A percentile compares a stretch with the other conserved stretches of the same genome.
These are phyloP conservation scores for Brachypterus glaber DNA, from an alignment of 2,888 invertebrate genomes.

Conservation along the genomic window DNA sequence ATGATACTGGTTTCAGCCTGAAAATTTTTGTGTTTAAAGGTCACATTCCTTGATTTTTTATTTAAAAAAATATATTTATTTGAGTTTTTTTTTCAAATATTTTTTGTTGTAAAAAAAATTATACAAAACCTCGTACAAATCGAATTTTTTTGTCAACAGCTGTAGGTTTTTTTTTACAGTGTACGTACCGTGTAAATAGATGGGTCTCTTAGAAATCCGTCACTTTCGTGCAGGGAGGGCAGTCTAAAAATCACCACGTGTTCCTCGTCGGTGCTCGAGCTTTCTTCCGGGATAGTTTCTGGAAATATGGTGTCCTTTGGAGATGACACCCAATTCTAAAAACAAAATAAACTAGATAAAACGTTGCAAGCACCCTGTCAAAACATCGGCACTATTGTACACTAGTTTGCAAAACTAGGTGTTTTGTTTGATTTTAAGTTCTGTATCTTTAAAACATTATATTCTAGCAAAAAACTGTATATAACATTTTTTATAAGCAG, in stretches of 20 bases:
- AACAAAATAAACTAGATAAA: conserved; percentile 15
- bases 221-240: conserved; percentile 62
- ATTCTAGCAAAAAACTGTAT: too few relatives aligned
- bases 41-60: too few relatives aligned
- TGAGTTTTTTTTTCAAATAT: too few relatives aligned
- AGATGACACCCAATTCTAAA: conserved; percentile 70
- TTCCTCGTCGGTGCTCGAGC: conserved; percentile 85
- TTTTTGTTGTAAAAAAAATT: too few relatives aligned
- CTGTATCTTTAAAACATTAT: conserved; percentile 1
- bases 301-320: conserved; percentile 84
- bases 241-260: conserved; percentile 83
- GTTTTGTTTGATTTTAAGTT: too few relatives aligned
- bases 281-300: conserved; percentile 88
- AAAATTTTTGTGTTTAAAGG: too few relatives aligned
- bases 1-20: conserved; percentile 72
- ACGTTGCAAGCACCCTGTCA: too few relatives aligned
- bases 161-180: not conserved
- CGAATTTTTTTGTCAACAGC: not conserved
- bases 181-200: conserved; percentile 68
- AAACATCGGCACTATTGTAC: too few relatives aligned
- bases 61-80: not conserved
- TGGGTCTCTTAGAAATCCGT: conserved; percentile 63
- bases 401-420: too few relatives aligned
- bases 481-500: too few relatives aligned
- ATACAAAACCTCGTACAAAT: conserved; percentile 1